Percentiles rank a stretch among this genome's conserved stretches.
These are phyloP conservation scores for Dromiciops gliroides DNA, from an alignment of 2,113 vertebrate species.

Conservation along the genomic window DNA sequence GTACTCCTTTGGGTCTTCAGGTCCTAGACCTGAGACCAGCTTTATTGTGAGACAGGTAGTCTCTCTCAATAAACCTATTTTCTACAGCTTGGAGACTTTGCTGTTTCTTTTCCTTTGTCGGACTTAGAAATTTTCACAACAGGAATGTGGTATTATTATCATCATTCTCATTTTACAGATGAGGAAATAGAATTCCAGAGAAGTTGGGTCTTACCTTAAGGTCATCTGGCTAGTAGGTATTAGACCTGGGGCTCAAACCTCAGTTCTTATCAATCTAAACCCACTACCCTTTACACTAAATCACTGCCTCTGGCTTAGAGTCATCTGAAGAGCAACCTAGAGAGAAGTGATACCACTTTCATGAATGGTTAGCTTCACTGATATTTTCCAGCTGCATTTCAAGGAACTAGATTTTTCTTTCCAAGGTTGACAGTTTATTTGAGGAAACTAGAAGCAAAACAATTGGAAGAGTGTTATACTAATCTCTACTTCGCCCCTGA, in stretches of 20 bases:
- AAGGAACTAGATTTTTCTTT: conserved; percentile 35
- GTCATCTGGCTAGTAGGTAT: not conserved
- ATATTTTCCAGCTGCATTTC: conserved; percentile 32
- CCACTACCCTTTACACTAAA: not conserved
- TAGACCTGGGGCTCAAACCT: not conserved
- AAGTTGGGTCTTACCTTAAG: not conserved
- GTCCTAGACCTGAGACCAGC: no score
- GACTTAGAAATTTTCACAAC: no score
- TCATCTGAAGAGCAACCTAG: not conserved
- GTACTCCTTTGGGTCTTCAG: no score
- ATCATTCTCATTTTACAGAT: not conserved
- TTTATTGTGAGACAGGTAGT: no score
- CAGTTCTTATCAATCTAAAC: not conserved
- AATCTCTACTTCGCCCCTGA: not conserved
- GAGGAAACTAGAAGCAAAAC: conserved; percentile 41
- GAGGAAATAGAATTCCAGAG: not conserved
- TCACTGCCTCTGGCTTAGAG: not conserved
- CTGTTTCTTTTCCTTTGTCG: no score
- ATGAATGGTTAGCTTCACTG: conserved; percentile 35
- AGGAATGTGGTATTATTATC: no score
- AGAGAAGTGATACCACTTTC: rapidly evolving
- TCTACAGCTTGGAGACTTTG: no score
- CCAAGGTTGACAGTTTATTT: conserved; percentile 21
- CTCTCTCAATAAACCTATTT: no score
- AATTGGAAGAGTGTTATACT: not conserved